phyloP scores from a whole-genome alignment of 2,113 vertebrate species.

The Colossoma macropomum region DNA sequence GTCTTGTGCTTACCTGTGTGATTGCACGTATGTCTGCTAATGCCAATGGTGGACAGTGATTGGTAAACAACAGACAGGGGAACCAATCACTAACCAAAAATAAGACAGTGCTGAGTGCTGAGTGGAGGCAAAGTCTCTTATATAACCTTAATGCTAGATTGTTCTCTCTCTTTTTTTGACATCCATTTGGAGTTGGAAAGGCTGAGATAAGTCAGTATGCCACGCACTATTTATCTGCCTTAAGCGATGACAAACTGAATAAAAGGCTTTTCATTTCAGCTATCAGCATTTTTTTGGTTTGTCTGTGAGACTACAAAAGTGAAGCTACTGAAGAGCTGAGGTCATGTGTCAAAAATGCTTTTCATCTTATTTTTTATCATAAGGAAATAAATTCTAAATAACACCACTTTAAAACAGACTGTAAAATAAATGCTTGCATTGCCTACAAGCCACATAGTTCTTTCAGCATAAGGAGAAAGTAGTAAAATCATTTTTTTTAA shows the following conservation, averaged over 20 bases:
- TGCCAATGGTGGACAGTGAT: not conserved
- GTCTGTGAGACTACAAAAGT: not conserved
- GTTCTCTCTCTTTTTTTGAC: not conserved
- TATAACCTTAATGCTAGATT: constrained; percentile 31
- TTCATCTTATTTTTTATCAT: constrained; percentile 20
- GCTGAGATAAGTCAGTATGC: not conserved
- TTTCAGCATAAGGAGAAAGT: no score
- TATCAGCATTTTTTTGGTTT: constrained; percentile 11
- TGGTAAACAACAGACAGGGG: constrained; percentile 27
- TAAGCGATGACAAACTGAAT: constrained; percentile 18
- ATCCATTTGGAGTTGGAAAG: not conserved
- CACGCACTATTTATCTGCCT: constrained; percentile 28
- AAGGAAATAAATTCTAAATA: not conserved
- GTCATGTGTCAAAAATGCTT: constrained; percentile 17
- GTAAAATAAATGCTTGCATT: not conserved
- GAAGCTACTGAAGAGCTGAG: not conserved
- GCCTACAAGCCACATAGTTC: no score
- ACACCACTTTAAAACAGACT: not conserved
- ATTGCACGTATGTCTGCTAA: not conserved
- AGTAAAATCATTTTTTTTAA: no score
- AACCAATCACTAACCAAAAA: constrained; percentile 31
- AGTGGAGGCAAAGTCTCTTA: constrained; percentile 31
- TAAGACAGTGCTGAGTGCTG: constrained; percentile 20
- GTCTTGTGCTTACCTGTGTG: constrained; percentile 33
- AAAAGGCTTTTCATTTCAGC: not conserved